A percentile compares a stretch with the other conserved stretches of the same genome.
Conservation (phyloP, 2,797 vertebrate genomes). For the Myiotriccus ornatus region DNA sequence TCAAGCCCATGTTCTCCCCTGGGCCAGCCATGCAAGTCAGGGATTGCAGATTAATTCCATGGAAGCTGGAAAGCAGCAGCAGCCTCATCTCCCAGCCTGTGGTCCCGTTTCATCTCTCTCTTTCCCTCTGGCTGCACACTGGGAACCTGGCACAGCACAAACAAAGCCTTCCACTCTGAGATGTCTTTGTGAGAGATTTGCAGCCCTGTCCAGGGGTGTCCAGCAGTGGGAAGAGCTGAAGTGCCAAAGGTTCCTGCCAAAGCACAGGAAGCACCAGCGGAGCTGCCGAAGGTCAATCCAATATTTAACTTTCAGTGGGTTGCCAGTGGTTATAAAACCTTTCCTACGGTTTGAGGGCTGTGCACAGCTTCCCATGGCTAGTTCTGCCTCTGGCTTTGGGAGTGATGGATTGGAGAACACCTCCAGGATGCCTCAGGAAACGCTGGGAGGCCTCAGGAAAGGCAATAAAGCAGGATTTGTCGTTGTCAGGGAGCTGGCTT, state of each 20-base stretch:
- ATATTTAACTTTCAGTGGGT: conserved; percentile 24
- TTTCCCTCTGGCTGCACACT: background rate
- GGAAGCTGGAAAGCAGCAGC: background rate
- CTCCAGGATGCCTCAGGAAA: conserved; percentile 20
- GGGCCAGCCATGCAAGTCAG: background rate
- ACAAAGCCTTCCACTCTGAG: background rate
- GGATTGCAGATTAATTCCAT: background rate
- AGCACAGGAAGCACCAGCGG: conserved; percentile 47
- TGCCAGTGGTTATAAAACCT: conserved; percentile 42
- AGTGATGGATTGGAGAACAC: background rate
- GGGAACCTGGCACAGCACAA: background rate
- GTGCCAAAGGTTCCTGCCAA: background rate
- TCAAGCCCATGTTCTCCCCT: accelerated
- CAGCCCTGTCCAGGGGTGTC: accelerated
- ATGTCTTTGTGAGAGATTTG: background rate
- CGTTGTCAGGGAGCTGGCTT: conserved; percentile 19
- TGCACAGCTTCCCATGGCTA: conserved; percentile 20
- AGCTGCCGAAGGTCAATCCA: conserved; percentile 55
- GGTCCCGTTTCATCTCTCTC: background rate
- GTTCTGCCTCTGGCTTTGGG: conserved; percentile 4
- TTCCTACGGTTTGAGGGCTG: conserved; percentile 6
- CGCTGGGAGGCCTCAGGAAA: background rate
- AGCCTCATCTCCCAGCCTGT: background rate
- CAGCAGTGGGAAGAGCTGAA: background rate
- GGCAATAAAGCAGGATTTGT: conserved; percentile 21